phyloP scores from a whole-genome alignment of 2,113 vertebrate genomes.

The Argyrosomus japonicus region DNA sequence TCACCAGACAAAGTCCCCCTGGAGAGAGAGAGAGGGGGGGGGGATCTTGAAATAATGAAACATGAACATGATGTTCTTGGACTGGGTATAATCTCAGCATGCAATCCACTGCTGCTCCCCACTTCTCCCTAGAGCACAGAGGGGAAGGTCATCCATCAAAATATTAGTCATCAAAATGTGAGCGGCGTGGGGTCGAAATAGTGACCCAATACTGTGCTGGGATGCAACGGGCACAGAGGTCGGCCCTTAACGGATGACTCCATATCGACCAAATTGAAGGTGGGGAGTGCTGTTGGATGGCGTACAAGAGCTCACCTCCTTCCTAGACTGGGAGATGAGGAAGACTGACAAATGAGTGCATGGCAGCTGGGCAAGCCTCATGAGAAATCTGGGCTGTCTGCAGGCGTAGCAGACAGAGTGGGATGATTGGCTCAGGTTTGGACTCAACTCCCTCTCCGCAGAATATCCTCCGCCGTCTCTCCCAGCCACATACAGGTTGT shows the following conservation, averaged over 20 bases:
- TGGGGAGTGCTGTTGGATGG: neutral
- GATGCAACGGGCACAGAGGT: constrained; percentile 40
- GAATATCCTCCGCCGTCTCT: constrained; percentile 15
- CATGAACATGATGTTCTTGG: constrained; percentile 41
- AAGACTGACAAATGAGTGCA: constrained; percentile 55
- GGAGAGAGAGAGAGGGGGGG: neutral
- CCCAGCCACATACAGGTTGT: constrained; percentile 36
- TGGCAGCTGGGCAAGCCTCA: constrained; percentile 52
- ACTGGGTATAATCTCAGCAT: constrained; percentile 55
- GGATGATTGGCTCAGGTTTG: constrained; percentile 48
- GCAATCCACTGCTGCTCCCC: constrained; percentile 27
- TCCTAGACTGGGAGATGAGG: constrained; percentile 31
- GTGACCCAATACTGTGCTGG: constrained; percentile 41
- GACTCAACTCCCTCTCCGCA: constrained; percentile 28
- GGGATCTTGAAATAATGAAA: constrained; percentile 33
- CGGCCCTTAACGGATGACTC: constrained; percentile 61
- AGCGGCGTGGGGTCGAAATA: constrained; percentile 35
- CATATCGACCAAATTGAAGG: constrained; percentile 33
- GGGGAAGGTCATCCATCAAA: constrained; percentile 73
- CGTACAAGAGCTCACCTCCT: constrained; percentile 11
- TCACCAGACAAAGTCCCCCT: constrained; percentile 23
- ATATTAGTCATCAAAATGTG: constrained; percentile 74
- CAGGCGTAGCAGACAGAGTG: constrained; percentile 23
- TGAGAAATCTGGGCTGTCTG: constrained; percentile 38
- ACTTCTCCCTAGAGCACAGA: constrained; percentile 53